These are phyloP conservation scores for Paracanthobrama guichenoti DNA, from an alignment of 2,113 vertebrate genomes.

Conservation along the genomic window DNA sequence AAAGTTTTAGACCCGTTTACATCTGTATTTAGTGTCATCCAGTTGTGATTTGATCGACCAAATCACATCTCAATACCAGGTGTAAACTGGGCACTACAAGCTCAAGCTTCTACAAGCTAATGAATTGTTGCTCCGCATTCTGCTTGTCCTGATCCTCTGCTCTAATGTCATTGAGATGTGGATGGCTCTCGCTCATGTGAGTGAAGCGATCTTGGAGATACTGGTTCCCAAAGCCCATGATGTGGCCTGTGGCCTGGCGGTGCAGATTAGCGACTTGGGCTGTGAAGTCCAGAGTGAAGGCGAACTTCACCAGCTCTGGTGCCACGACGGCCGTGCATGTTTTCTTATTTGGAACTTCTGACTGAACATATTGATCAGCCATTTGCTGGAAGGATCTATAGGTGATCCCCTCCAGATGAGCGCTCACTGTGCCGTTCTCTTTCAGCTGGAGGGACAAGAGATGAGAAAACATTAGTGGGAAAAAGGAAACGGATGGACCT, in stretches of 20 bases:
- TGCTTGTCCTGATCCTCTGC: background rate
- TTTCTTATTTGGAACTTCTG: slow-evolving; percentile 53
- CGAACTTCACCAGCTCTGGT: slow-evolving; percentile 76
- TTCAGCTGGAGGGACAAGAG: slow-evolving; percentile 73
- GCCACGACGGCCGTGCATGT: slow-evolving; percentile 50
- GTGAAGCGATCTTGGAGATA: slow-evolving; percentile 76
- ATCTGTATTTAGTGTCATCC: too few species aligned
- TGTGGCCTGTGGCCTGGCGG: slow-evolving; percentile 73
- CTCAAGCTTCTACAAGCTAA: slow-evolving; percentile 13
- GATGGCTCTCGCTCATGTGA: slow-evolving; percentile 60
- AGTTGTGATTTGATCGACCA: too few species aligned
- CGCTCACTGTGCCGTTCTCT: slow-evolving; percentile 70
- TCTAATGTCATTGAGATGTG: slow-evolving; percentile 55
- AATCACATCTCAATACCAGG: too few species aligned
- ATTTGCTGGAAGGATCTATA: slow-evolving; percentile 83
- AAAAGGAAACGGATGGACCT: background rate
- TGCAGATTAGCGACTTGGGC: slow-evolving; percentile 76
- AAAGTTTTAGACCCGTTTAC: too few species aligned
- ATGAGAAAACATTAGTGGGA: background rate
- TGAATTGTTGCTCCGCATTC: background rate
- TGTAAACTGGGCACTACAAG: background rate
- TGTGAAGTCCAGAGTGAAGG: slow-evolving; percentile 78
- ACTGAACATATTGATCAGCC: slow-evolving; percentile 75
- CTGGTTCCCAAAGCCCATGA: slow-evolving; percentile 81
- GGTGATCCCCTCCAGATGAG: slow-evolving; percentile 77